Conservation (phyloP, 2,113 vertebrate species). For the Ictidomys tridecemlineatus region DNA sequence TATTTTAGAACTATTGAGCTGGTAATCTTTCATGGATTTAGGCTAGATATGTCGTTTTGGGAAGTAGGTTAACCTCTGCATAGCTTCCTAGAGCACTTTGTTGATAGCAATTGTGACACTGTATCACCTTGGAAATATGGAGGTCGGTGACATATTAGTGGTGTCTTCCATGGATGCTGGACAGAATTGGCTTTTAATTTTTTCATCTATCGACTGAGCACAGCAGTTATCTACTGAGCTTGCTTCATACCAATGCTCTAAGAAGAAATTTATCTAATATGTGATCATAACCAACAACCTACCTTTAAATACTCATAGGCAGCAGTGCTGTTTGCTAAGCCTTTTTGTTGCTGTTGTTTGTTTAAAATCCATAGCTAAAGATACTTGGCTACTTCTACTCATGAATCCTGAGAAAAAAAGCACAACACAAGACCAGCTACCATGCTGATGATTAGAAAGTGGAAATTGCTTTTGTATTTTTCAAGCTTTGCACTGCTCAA, state of each 20-base stretch:
- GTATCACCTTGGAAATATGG: neutral
- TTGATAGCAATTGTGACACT: neutral
- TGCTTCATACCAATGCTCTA: neutral
- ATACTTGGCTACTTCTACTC: neutral
- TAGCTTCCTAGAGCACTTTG: neutral
- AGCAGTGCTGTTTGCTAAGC: neutral
- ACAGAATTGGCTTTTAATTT: neutral
- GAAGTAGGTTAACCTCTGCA: neutral
- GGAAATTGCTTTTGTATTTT: neutral
- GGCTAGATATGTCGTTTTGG: neutral
- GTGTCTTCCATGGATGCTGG: neutral
- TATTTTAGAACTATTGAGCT: neutral
- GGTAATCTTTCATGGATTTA: fast-evolving
- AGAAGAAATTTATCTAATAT: slow-evolving; percentile 10
- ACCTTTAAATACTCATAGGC: neutral
- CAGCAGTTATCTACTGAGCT: neutral
- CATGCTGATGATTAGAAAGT: neutral
- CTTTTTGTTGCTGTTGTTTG: neutral
- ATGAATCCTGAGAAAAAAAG: neutral
- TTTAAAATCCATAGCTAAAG: neutral
- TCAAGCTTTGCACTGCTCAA: neutral
- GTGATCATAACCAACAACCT: neutral
- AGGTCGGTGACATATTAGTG: neutral
- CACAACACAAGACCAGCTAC: neutral
- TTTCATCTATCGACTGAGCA: neutral